A percentile compares a stretch with the other conserved stretches of the same genome.
phyloP scores from a whole-genome alignment of 2,797 vertebrate genomes.

The Phataginus tricuspis region DNA sequence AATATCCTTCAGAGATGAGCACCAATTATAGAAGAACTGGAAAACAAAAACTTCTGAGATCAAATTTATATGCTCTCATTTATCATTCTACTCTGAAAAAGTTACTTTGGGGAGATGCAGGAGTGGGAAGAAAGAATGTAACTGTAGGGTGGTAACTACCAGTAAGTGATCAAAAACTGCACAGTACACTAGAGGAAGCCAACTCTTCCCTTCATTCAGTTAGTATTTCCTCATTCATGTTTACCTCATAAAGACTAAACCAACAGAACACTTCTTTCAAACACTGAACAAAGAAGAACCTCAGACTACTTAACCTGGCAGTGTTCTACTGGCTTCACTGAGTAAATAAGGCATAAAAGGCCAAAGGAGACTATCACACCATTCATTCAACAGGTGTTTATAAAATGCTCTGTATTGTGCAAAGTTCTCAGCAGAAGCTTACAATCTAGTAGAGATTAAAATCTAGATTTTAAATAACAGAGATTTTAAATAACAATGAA shows the following conservation, averaged over 20 bases:
- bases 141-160: conserved; percentile 25
- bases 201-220: conserved; percentile 55
- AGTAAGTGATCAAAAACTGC: conserved; percentile 50
- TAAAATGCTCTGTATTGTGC: conserved; percentile 32
- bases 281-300: conserved; percentile 73
- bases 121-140: conserved; percentile 44
- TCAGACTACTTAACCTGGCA: conserved; percentile 58
- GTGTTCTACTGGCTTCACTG: conserved; percentile 22
- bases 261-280: conserved; percentile 70
- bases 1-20: neutral
- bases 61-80: conserved; percentile 38
- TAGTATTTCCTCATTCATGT: conserved; percentile 72
- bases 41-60: conserved; percentile 51
- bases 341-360: conserved; percentile 53
- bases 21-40: neutral
- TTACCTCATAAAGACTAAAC: conserved; percentile 66
- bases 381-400: conserved; percentile 47
- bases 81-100: conserved; percentile 28
- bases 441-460: conserved; percentile 52
- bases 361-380: conserved; percentile 39
- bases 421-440: conserved; percentile 5
- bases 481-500: conserved; percentile 47
- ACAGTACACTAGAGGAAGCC: conserved; percentile 34
- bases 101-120: conserved; percentile 21
- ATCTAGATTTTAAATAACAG: neutral